Base-by-base conservation (phyloP, 2,797 vertebrate genomes). In the Megalops cyprinoides region DNA sequence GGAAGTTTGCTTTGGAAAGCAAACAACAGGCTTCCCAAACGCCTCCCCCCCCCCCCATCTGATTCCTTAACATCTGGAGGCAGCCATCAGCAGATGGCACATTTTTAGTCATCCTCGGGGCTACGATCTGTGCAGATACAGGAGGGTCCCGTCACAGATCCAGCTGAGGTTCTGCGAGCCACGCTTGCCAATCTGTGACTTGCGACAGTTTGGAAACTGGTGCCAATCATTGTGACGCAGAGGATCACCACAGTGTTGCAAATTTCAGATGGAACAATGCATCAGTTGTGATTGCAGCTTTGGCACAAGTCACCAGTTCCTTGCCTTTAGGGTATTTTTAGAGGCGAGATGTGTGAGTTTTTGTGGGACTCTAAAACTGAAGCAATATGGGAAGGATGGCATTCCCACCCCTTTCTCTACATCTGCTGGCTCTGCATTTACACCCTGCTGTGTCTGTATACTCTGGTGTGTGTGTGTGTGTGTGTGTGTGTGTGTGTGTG, bases 51-150 rank as follows among this genome's bases (percentile, higher is more conserved):
- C 18, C 67, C 67, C 42, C 10, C 8, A 20, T 4, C 8, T 18
- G 15, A 23, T 46, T 73, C 49, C 6, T 37, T 3, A 55, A 46
- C n/a, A 53, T 55, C 78, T 73, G 18, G 15, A 18, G 20, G 69
- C 37, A 8, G n/a, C 12, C 49, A 79, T 44, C 37, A 56, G 20
- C 65, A 79, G 48, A 73, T 79, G 31, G 34, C 46, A 48, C 18
- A 18, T 60, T 73, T 79, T 34, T 49, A 23, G 44, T 37, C 77
- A 51, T 69, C 48, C 44, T 67, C 31, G 23, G 4, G 62, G 44
- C 46, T 79, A 34, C 53, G 31, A 51, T 53, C 60, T 37, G 14
- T 0, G 7, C 77, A n/a, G 46, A 67, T 49, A 42, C 51, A 4
- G n/a, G n/a, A n/a, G n/a, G n/a, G n/a, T n/a, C n/a, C n/a, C n/a